A percentile compares a stretch with the other conserved stretches of the same genome.
These are phyloP conservation scores for Mallotus villosus DNA, from an alignment of 2,797 vertebrate species.

Conservation along the genomic window DNA sequence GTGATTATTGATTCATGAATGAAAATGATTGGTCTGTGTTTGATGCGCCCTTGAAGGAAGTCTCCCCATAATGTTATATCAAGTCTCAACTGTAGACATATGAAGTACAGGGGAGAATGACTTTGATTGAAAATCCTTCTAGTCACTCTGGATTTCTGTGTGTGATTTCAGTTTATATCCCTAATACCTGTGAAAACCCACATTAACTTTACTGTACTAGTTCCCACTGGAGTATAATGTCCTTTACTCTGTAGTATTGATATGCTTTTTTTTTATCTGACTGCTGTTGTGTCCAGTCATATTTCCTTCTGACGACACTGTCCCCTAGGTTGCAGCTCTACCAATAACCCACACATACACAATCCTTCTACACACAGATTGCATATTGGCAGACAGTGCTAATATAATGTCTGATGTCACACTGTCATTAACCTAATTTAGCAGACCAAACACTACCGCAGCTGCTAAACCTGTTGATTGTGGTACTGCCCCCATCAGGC, in stretches of 20 bases:
- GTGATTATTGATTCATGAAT: slow-evolving; percentile 23
- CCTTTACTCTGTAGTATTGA: background rate
- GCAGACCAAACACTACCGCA: slow-evolving; percentile 48
- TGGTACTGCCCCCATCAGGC: slow-evolving; percentile 37
- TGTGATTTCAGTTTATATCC: slow-evolving; percentile 11
- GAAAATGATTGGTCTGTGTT: slow-evolving; percentile 16
- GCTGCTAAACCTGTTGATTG: slow-evolving; percentile 66
- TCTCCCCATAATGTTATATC: slow-evolving; percentile 15
- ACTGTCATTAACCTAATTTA: slow-evolving; percentile 58
- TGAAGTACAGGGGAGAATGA: background rate
- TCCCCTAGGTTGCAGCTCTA: background rate
- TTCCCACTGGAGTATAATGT: background rate
- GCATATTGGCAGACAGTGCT: slow-evolving; percentile 38
- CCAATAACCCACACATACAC: slow-evolving; percentile 51
- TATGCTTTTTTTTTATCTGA: background rate
- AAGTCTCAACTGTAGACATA: background rate
- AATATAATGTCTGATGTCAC: slow-evolving; percentile 54
- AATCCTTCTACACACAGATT: slow-evolving; percentile 45
- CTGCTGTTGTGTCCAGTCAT: slow-evolving; percentile 40
- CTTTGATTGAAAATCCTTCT: no score
- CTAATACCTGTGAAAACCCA: slow-evolving; percentile 5
- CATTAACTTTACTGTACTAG: no score
- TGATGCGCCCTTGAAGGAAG: slow-evolving; percentile 11
- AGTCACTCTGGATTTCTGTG: no score
- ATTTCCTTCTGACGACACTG: slow-evolving; percentile 36